A percentile compares a stretch with the other conserved stretches of the same genome.
These are phyloP conservation scores for Netta rufina DNA, from an alignment of 2,797 vertebrate genomes.

Conservation along the genomic window DNA sequence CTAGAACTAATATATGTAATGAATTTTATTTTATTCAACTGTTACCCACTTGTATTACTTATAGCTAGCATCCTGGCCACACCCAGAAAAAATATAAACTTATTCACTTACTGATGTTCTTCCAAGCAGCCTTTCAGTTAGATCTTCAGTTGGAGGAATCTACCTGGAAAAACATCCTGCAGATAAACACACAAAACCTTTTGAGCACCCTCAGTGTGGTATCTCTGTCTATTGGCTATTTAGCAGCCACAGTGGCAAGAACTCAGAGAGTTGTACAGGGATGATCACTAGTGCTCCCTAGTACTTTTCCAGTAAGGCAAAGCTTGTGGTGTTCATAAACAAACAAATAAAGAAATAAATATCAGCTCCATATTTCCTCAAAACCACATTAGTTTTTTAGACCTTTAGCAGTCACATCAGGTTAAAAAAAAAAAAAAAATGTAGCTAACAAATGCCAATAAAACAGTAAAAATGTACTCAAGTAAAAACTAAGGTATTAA, in stretches of 20 bases:
- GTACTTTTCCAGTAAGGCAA: not conserved
- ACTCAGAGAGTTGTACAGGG: not conserved
- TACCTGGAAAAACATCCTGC: not conserved
- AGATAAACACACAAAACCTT: rapidly evolving
- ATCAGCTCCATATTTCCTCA: not conserved
- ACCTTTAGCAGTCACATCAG: not conserved
- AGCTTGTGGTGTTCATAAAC: not conserved
- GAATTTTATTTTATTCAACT: not conserved
- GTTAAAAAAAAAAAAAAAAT: not conserved
- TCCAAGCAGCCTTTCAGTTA: not conserved
- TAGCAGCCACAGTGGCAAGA: not conserved
- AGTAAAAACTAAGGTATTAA: not conserved
- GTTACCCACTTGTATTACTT: not conserved
- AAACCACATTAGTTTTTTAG: not conserved
- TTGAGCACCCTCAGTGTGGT: rapidly evolving
- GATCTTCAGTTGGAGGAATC: not conserved
- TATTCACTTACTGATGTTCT: not conserved
- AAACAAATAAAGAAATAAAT: not conserved
- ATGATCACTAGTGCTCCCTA: not conserved
- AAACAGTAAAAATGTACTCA: not conserved
- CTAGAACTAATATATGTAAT: not conserved
- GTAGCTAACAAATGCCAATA: not conserved
- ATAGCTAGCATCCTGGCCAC: not conserved
- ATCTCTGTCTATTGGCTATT: not conserved
- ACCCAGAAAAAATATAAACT: not conserved